phyloP scores from a whole-genome alignment of 2,797 vertebrate species.

The Cottoperca gobio region DNA sequence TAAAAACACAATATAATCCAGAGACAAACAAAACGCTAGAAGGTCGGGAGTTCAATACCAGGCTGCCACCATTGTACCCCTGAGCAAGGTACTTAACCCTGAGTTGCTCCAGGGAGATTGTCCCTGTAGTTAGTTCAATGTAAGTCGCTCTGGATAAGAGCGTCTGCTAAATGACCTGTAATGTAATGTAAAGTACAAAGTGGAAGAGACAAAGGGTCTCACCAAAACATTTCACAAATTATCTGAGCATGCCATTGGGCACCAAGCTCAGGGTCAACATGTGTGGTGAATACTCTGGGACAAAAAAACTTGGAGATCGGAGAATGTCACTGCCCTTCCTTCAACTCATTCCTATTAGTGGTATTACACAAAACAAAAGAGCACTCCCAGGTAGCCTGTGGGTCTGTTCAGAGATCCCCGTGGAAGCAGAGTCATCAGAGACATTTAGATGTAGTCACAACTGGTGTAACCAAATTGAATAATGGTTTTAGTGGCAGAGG shows the following conservation, averaged over 20 bases:
- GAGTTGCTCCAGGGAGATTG: too few species aligned
- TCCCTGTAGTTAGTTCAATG: too few species aligned
- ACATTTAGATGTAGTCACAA: constrained; percentile 36
- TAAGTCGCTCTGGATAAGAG: too few species aligned
- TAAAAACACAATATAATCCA: constrained; percentile 48
- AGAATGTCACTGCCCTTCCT: constrained; percentile 80
- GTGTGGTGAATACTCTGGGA: constrained; percentile 74
- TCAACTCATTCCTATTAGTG: constrained; percentile 70
- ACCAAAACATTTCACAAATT: constrained; percentile 59
- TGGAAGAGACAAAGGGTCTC: constrained; percentile 41
- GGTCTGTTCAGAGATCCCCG: constrained; percentile 47
- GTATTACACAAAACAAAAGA: constrained; percentile 60
- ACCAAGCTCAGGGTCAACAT: constrained; percentile 53
- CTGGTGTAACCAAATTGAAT: constrained; percentile 37
- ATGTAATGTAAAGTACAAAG: too few species aligned
- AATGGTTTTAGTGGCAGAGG: constrained; percentile 44
- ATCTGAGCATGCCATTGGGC: constrained; percentile 61
- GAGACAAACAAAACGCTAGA: too few species aligned
- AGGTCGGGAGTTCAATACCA: too few species aligned
- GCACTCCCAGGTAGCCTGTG: constrained; percentile 55
- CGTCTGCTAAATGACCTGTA: too few species aligned
- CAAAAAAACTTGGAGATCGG: constrained; percentile 63
- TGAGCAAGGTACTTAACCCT: too few species aligned
- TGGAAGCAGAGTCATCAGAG: constrained; percentile 34
- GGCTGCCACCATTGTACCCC: too few species aligned